Conservation (phyloP, 2,888 invertebrate genomes). For the Spilosoma lubricipeda region DNA sequence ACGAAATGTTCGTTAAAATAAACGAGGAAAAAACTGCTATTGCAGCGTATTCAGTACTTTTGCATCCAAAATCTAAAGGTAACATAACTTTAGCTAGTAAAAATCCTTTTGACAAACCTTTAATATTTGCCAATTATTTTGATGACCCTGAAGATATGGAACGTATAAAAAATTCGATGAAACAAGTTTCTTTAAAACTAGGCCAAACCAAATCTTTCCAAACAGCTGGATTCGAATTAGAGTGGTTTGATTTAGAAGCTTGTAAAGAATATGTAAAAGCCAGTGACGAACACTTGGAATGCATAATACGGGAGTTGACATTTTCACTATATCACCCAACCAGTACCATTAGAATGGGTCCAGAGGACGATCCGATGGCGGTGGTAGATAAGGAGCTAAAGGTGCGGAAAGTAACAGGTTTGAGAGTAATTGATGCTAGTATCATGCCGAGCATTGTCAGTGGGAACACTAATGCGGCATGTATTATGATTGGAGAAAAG, state of each 20-base stretch:
- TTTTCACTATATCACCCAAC: slow-evolving; percentile 90
- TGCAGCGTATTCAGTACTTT: slow-evolving; percentile 84
- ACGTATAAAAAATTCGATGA: slow-evolving; percentile 59
- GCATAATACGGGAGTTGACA: slow-evolving; percentile 64
- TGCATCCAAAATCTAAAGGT: slow-evolving; percentile 90
- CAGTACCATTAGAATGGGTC: slow-evolving; percentile 88
- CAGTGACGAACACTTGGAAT: slow-evolving; percentile 64
- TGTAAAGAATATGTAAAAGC: slow-evolving; percentile 59
- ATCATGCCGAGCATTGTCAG: slow-evolving; percentile 88
- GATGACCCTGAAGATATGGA: slow-evolving; percentile 84
- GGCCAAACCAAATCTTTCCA: slow-evolving; percentile 65
- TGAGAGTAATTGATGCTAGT: slow-evolving; percentile 88
- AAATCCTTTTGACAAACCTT: slow-evolving; percentile 89
- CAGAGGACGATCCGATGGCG: slow-evolving; percentile 69
- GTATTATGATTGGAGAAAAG: slow-evolving; percentile 89
- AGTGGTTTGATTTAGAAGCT: slow-evolving; percentile 66
- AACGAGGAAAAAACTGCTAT: slow-evolving; percentile 67
- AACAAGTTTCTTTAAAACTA: slow-evolving; percentile 57
- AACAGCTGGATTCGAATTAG: slow-evolving; percentile 42
- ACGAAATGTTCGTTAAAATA: slow-evolving; percentile 55
- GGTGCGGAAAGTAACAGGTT: slow-evolving; percentile 80
- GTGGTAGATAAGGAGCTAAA: slow-evolving; percentile 86
- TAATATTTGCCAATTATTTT: slow-evolving; percentile 87
- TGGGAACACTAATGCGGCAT: slow-evolving; percentile 88
- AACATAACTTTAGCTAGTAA: slow-evolving; percentile 88